Conservation (phyloP, 2,113 vertebrate species). For the Mus musculus region GRCm39 chr13:77451001-77451500, state of each 20-base stretch:
- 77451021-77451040: conserved; percentile 28
- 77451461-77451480: conserved; percentile 89
- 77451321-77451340: conserved; percentile 59
- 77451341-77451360: conserved; percentile 19
- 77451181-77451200: conserved; percentile 25
- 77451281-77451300: neutral
- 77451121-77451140: conserved; percentile 46
- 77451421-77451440: conserved; percentile 63
- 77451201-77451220: neutral
- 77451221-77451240: neutral
- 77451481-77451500: conserved; percentile 89
- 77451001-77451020: conserved; percentile 16
- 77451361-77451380: neutral
- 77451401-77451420: conserved; percentile 79
- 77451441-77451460: conserved; percentile 80
- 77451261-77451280: neutral
- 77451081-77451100: conserved; percentile 39
- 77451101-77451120: neutral
- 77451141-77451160: conserved; percentile 25
- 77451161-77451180: neutral
- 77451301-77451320: neutral
- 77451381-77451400: conserved; percentile 38
- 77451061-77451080: conserved; percentile 17
- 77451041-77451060: neutral
- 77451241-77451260: neutral